phyloP scores from a whole-genome alignment of 2,888 invertebrate species.

The Drosophila limbata region DNA sequence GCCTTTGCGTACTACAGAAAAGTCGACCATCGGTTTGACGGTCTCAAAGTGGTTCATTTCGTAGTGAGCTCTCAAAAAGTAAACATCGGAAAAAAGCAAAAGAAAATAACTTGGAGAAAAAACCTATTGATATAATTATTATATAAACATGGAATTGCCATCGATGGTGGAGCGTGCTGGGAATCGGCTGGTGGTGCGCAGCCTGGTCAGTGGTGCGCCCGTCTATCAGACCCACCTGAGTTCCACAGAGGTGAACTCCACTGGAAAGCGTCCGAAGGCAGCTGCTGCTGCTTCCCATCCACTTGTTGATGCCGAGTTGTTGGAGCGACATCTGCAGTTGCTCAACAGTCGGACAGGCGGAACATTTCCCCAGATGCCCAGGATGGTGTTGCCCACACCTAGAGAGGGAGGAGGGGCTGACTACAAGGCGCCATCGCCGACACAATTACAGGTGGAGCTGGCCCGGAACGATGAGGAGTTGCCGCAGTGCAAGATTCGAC shows the following conservation, averaged over 20 bases:
- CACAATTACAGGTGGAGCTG: neutral
- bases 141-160: constrained; percentile 85
- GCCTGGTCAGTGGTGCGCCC: constrained; percentile 86
- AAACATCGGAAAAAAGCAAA: constrained; percentile 36
- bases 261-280: neutral
- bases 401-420: constrained; percentile 1
- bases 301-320: constrained; percentile 22
- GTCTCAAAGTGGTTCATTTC: constrained; percentile 36
- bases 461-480: constrained; percentile 86
- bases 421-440: neutral
- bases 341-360: constrained; percentile 7
- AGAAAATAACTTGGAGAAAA: neutral
- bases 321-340: constrained; percentile 38
- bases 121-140: neutral
- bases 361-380: constrained; percentile 10
- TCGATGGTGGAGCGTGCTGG: constrained; percentile 89
- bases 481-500: constrained; percentile 92
- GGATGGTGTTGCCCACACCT: constrained; percentile 27
- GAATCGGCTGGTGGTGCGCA: constrained; percentile 87
- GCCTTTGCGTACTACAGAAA: constrained; percentile 49
- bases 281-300: neutral
- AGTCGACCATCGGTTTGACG: constrained; percentile 43
- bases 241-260: neutral
- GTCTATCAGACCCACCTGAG: constrained; percentile 84
- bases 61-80: constrained; percentile 26